Base-by-base conservation (phyloP, 2,888 invertebrate genomes). In the Athalia cordata region DNA sequence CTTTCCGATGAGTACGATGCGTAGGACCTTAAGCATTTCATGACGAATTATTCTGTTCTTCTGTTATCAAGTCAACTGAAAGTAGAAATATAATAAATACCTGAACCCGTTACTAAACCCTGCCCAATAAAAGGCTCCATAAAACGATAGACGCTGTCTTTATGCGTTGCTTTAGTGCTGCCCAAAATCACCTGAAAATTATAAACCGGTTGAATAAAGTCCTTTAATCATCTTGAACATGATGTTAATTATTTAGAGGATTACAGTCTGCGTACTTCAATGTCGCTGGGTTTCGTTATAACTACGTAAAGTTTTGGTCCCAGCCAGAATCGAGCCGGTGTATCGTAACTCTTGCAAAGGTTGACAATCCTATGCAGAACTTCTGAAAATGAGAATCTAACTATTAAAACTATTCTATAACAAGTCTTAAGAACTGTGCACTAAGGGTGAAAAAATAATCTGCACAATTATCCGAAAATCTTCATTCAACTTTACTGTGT, bases 111-210 rank as follows among this genome's bases (percentile, higher is more conserved):
- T 0, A 83, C 81, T 5, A 84, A 80, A 13, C 84, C 83, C 65
- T 80, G 70, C 6, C 84, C 84, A 43, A 84, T 45, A 13, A 82
- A 82, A 11, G 84, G 80, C 59, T 83, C 83, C 83, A 84, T 80
- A 0, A 84, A 62, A 47, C 82, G 79, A 79, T 84, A 84, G 9
- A 80, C 15, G 52, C 80, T 7, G 64, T 80, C 82, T 70, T 84
- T 84, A 79, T 81, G 79, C 55, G 81, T 64, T 11, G 84, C 84
- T 78, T 82, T 82, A 8, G 78, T 74, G 70, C 82, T 82, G 9
- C 77, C 78, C n/a, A 84, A 70, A 75, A 84, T 80, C 1, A 83
- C 74, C 84, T 84, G 45, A 43, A 72, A 72, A 65, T 65, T n/a
- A 47, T 43, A 45, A 7, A 65, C 47, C 6, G n/a, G 43, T 47